Evolutionary conservation across 2,797 vertebrate species (phyloP).

Genomic region (Alauda arvensis): DNA sequence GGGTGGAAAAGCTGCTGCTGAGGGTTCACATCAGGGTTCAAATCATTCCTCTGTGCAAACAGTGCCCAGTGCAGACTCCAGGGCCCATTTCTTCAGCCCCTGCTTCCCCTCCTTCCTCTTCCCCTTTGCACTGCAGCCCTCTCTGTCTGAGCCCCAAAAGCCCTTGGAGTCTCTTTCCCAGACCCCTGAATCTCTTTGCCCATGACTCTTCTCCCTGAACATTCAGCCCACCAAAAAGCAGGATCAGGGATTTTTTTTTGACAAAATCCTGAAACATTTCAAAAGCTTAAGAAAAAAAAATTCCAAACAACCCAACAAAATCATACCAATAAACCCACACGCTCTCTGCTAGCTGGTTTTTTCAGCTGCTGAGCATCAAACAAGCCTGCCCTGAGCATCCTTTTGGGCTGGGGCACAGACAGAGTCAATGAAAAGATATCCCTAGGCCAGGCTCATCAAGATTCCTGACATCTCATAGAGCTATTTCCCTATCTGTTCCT

Average conservation of each 20-base stretch:
- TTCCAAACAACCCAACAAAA: neutral
- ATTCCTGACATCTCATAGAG: slow-evolving; percentile 11
- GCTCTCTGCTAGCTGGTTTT: neutral
- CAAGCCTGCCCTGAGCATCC: neutral
- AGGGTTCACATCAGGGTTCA: neutral
- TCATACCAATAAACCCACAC: neutral
- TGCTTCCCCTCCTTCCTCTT: neutral
- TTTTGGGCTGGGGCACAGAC: neutral
- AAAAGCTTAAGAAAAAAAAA: neutral
- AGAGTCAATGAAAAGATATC: slow-evolving; percentile 3
- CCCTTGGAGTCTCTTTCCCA: neutral
- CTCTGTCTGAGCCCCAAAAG: neutral
- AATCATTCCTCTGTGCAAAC: neutral
- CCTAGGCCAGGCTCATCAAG: slow-evolving; percentile 1
- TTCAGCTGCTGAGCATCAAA: neutral
- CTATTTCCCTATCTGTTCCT: slow-evolving; percentile 48
- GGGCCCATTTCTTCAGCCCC: neutral
- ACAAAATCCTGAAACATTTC: neutral
- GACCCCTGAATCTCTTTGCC: neutral
- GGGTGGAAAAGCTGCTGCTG: neutral
- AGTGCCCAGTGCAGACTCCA: neutral
- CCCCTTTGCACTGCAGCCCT: neutral
- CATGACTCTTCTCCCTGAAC: neutral
- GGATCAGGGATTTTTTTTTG: neutral
- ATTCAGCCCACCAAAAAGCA: neutral